Evolutionary conservation across 92 coral and sea anemone species (phyloP), one percentile per base, ranked within the genome.

Genomic region (Galaxea fascicularis): DNA sequence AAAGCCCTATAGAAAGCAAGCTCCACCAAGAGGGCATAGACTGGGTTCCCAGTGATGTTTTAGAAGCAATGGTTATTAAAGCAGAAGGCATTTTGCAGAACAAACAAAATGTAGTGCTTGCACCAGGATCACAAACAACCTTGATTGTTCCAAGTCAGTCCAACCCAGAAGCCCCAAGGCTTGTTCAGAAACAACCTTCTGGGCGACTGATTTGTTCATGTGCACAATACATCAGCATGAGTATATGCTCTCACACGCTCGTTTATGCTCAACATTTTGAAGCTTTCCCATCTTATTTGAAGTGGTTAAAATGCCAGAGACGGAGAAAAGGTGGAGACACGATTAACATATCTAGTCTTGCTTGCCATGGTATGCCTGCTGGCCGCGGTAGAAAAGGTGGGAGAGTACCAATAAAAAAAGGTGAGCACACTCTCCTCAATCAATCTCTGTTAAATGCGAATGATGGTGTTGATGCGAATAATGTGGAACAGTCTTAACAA

Each of bases 241-340:
- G 54, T 49, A 49, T 60, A 25, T 60, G 66, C 22, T 60, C 66
- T 29, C 66, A 60, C 22, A 20, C 47, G 29, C 46, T 66, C 10
- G 18, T 27, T 26, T 66, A 31, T 66, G 47, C 72, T 9, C 72
- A 35, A 21, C 30, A 11, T 30, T 66, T 29, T 30, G 49, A 29
- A 24, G 72, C 30, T 30, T 66, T 66, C 72, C 72, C 0, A 21
- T 66, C 72, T 29, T 66, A 66, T 13, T 30, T 66, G 30, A 66
- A 60, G 47, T 66, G 72, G 72, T 14, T 29, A 29, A 66, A 66
- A 66, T 66, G 72, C 72, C 49, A 28, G 47, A 14, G 72, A 35
- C n/a, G 72, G 15, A 66, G 47, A 30, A 66, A 29, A 17, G 15
- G 72, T 17, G 47, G 47, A 16, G 72, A 63, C 68, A 24, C 68